Conservation (phyloP, 2,113 vertebrate species). For the Pluvianellus socialis region DNA sequence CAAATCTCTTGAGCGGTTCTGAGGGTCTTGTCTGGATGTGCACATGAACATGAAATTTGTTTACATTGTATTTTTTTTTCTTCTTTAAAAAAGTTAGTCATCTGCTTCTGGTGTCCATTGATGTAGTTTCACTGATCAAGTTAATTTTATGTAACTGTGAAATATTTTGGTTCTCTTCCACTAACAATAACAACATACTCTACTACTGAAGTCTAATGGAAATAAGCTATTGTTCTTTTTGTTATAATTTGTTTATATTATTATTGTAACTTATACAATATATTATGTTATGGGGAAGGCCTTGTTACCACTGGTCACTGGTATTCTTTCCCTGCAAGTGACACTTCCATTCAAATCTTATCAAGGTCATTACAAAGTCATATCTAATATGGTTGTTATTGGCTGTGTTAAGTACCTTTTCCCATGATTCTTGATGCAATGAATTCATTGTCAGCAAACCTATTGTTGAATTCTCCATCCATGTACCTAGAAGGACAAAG, state of each 20-base stretch:
- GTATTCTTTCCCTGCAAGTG: not conserved
- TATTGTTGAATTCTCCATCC: not conserved
- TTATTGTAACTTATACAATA: not conserved
- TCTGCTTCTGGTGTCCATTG: not conserved
- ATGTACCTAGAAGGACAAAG: not conserved
- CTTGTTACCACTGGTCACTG: not conserved
- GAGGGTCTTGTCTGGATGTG: not conserved
- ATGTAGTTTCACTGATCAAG: not conserved
- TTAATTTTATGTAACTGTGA: not conserved
- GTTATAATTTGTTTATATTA: not conserved
- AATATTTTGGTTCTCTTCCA: not conserved
- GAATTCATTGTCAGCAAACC: not conserved
- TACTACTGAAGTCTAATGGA: not conserved
- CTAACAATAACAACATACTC: not conserved
- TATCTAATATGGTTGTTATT: not conserved
- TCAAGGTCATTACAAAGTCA: not conserved
- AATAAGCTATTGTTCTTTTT: not conserved
- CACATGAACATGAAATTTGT: not conserved
- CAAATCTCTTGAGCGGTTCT: not conserved
- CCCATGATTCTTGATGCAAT: not conserved
- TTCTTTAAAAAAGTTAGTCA: not conserved
- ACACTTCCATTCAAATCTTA: not conserved
- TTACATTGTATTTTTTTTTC: not conserved
- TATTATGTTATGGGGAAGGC: not conserved
- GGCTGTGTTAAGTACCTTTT: not conserved